Conservation (phyloP, 2,888 invertebrate species). For the Agonopterix arenella region DNA sequence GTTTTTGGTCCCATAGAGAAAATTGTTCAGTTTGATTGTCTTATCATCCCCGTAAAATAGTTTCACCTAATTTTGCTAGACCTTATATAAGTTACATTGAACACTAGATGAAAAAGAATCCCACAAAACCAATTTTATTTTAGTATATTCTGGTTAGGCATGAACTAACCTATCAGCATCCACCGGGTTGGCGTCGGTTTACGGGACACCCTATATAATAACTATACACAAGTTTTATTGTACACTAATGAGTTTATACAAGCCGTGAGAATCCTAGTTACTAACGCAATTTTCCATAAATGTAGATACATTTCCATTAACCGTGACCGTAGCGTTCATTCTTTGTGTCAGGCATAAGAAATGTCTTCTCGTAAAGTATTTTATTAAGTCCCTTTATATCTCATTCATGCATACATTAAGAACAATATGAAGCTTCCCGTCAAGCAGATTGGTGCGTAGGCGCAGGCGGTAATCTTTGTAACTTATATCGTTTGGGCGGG, state of each 20-base stretch:
- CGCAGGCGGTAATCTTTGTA: constrained; percentile 48
- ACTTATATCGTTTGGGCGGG: constrained; percentile 18
- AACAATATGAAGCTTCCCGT: constrained; percentile 47
- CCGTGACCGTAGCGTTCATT: not conserved
- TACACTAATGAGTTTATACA: too few relatives aligned
- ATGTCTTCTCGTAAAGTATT: not conserved
- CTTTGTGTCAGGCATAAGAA: not conserved
- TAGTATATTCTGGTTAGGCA: too few relatives aligned
- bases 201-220: too few relatives aligned
- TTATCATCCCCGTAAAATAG: too few relatives aligned
- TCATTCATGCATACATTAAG: constrained; percentile 6
- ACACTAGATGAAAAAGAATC: too few relatives aligned
- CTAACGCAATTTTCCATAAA: constrained; percentile 8
- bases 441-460: constrained; percentile 45
- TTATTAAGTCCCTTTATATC: not conserved
- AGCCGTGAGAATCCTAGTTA: constrained; percentile 9
- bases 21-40: too few relatives aligned
- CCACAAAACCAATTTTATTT: too few relatives aligned
- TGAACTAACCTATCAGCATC: too few relatives aligned
- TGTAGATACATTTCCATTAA: not conserved
- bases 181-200: too few relatives aligned
- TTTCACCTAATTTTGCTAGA: too few relatives aligned
- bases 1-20: too few relatives aligned
- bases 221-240: not conserved
- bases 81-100: too few relatives aligned